phyloP scores from a whole-genome alignment of 2,888 invertebrate species.

The Scaptomyza caliginosa region DNA sequence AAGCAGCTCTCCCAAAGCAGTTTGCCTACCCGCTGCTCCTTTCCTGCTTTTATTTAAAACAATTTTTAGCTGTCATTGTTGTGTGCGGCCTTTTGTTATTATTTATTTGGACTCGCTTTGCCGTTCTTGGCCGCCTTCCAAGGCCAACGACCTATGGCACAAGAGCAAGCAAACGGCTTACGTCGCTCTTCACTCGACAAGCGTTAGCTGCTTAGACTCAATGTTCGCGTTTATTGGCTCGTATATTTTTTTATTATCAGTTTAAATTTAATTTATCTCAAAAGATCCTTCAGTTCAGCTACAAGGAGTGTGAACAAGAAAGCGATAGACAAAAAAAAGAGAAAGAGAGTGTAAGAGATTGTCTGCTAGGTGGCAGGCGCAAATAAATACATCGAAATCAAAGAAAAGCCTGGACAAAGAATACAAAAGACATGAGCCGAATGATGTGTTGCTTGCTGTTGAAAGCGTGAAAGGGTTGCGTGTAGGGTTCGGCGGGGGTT shows the following conservation, averaged over 20 bases:
- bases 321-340: no score
- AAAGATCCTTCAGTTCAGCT: slow-evolving; percentile 28
- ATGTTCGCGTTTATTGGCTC: slow-evolving; percentile 72
- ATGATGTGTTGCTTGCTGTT: no score
- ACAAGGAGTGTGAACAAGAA: neutral
- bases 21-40: slow-evolving; percentile 12
- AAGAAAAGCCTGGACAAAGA: slow-evolving; percentile 40
- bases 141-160: slow-evolving; percentile 19
- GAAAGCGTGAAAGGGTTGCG: neutral
- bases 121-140: neutral
- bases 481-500: neutral
- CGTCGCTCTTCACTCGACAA: neutral
- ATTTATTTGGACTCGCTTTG: slow-evolving; percentile 58
- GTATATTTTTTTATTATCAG: slow-evolving; percentile 77
- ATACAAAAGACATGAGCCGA: slow-evolving; percentile 12
- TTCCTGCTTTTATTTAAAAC: slow-evolving; percentile 30
- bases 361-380: slow-evolving; percentile 18
- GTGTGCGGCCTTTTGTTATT: slow-evolving; percentile 65
- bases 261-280: slow-evolving; percentile 75
- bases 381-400: slow-evolving; percentile 75
- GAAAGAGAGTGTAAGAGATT: neutral
- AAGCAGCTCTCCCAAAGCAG: neutral
- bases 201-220: slow-evolving; percentile 21
- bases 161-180: neutral
- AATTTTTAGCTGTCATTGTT: slow-evolving; percentile 45